Evolutionary conservation across 2,113 vertebrate genomes (phyloP).

Genomic region (Microcebus lehilahytsara): DNA sequence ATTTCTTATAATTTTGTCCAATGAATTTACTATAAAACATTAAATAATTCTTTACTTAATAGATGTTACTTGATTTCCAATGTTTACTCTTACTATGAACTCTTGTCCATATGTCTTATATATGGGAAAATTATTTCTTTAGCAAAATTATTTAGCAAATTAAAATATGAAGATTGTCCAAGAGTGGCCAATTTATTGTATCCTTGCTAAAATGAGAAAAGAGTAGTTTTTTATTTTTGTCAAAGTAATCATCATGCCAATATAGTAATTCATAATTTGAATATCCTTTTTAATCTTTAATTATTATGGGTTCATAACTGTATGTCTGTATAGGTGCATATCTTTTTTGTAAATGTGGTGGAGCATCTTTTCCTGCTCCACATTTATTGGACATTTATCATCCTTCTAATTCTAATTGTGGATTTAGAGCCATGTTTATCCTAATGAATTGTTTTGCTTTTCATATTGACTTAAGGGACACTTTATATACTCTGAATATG

Average conservation of each 20-base stretch:
- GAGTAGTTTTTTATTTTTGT: background rate
- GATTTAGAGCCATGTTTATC: background rate
- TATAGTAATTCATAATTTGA: background rate
- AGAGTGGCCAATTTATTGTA: background rate
- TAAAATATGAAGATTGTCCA: background rate
- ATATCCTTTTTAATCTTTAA: background rate
- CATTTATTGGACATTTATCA: background rate
- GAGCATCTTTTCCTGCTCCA: background rate
- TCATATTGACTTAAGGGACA: background rate
- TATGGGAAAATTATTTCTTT: background rate
- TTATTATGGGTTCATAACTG: no score
- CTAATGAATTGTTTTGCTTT: background rate
- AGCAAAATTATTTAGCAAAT: background rate
- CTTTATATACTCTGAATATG: background rate
- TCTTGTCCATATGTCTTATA: background rate
- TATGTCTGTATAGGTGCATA: no score
- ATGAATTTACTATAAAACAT: background rate
- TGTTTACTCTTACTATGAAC: background rate
- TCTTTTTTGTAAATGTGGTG: background rate
- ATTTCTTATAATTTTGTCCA: background rate
- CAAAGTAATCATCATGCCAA: background rate
- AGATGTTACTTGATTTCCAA: background rate
- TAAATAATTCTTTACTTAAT: background rate
- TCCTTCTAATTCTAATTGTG: background rate
- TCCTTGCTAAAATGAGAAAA: background rate